Base-by-base conservation (phyloP, 1,140 invertebrate species). In the Patella vulgata region DNA sequence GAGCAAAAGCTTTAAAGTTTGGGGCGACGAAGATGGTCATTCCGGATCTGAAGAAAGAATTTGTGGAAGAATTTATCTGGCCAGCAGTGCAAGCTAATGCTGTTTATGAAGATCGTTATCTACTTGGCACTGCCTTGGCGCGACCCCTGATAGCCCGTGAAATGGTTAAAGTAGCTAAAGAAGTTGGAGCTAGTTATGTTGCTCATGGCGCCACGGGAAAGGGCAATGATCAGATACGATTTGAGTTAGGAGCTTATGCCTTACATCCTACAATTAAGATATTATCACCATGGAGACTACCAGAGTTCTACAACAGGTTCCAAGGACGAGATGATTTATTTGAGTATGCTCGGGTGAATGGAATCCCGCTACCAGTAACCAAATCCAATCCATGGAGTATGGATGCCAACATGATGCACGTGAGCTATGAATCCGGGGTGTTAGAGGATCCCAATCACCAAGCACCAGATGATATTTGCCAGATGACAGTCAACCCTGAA, bases 191-290 rank as follows among this genome's bases (percentile, higher is more conserved):
- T 4, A 82, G 85, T 43, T 91, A 88, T 70, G 87, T 94, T 44
- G 87, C 91, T 9, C 92, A 94, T 74, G 92, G 92, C 21, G 92
- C 92, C 11, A 94, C 92, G 2, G 92, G 92, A 11, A 95, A 94
- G 84, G 92, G 92, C 12, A 94, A 95, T 63, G 92, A 94, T 81
- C 93, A 94, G 88, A 89, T 94, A 5, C 86, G 92, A 61, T 94
- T 95, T 79, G 92, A 94, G 77, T 80, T 94, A 0, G 89, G 88
- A 25, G 89, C 89, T 43, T 92, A 91, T 75, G 90, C 91, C 1
- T 84, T 93, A 6, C 88, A 88, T 76, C 90, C 91, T 1, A 83
- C 89, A 70, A 73, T 79, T 27, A 48, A 79, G 73, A 77, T 79
- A 57, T 58, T 95, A 28, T 89, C 92, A 8, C 92, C 92, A 1